Conservation (phyloP, 2,888 invertebrate species). For the Andrena trimmerana region DNA sequence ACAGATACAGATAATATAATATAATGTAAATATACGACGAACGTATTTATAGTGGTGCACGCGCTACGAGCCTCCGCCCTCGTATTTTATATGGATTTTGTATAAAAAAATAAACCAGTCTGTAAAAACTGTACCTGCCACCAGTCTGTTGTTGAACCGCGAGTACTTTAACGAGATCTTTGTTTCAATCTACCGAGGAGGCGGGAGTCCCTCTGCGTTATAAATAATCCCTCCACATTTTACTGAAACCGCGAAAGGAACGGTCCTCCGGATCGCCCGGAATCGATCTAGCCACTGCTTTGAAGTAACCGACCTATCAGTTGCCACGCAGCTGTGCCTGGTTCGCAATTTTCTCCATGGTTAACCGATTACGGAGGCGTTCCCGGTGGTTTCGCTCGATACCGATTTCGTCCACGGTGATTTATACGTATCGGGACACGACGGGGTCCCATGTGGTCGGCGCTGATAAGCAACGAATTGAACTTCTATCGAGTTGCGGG, state of each 20-base stretch:
- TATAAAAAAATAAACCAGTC: conserved; percentile 70
- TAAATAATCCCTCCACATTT: neutral
- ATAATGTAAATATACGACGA: conserved; percentile 67
- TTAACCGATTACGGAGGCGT: conserved; percentile 71
- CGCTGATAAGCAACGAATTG: conserved; percentile 83
- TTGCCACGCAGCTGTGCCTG: conserved; percentile 32
- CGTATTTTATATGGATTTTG: conserved; percentile 73
- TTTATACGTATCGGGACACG: conserved; percentile 71
- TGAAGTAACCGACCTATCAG: conserved; percentile 52
- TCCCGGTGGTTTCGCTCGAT: conserved; percentile 72
- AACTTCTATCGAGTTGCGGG: conserved; percentile 80
- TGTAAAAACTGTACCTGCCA: conserved; percentile 16
- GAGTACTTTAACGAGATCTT: neutral
- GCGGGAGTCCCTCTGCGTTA: neutral
- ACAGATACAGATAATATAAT: conserved; percentile 57
- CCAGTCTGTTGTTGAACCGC: no score
- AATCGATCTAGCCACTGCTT: conserved; percentile 29
- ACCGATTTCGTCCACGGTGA: conserved; percentile 62
- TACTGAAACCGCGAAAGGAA: neutral
- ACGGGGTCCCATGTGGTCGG: conserved; percentile 81
- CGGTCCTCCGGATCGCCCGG: neutral
- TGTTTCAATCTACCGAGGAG: neutral
- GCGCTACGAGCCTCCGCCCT: conserved; percentile 42
- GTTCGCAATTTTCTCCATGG: conserved; percentile 77
- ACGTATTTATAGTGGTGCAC: conserved; percentile 69